These are phyloP conservation scores for Onchidella celtica DNA, from an alignment of 2,888 invertebrate genomes.

Conservation along the genomic window DNA sequence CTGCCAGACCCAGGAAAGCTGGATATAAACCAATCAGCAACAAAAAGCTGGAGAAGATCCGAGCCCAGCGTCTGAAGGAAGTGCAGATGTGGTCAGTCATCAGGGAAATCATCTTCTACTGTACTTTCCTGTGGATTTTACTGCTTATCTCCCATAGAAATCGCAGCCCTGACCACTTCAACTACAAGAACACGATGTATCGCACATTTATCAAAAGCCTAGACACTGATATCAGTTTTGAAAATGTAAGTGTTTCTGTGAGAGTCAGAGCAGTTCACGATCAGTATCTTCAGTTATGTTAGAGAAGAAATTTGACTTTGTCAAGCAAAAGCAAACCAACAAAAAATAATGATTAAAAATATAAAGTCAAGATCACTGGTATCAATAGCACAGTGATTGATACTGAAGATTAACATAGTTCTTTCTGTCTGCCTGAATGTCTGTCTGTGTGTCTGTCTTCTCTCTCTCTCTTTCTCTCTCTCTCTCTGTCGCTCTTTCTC, in stretches of 20 bases:
- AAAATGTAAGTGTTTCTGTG: constrained; percentile 2
- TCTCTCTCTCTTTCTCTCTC: too few relatives aligned
- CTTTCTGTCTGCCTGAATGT: too few relatives aligned
- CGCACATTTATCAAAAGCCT: constrained; percentile 68
- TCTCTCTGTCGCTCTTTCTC: too few relatives aligned
- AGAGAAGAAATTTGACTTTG: too few relatives aligned
- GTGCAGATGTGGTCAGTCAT: constrained; percentile 80
- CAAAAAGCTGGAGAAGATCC: constrained; percentile 73
- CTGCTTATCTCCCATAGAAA: constrained; percentile 80
- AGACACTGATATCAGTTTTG: constrained; percentile 56
- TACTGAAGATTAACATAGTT: too few relatives aligned
- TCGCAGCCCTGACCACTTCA: constrained; percentile 78
- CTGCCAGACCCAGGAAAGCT: constrained; percentile 58
- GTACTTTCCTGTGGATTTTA: constrained; percentile 80
- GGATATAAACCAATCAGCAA: constrained; percentile 77
- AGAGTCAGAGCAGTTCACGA: too few relatives aligned
- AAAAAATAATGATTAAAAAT: too few relatives aligned
- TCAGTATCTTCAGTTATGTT: too few relatives aligned
- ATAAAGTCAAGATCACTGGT: too few relatives aligned
- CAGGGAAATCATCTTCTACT: constrained; percentile 80
- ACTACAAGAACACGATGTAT: constrained; percentile 77
- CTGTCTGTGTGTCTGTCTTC: too few relatives aligned
- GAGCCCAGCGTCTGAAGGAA: constrained; percentile 79
- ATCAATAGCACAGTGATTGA: too few relatives aligned
- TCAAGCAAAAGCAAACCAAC: too few relatives aligned